A percentile compares a stretch with the other conserved stretches of the same genome.
Evolutionary conservation across 2,797 vertebrate species (phyloP).

Genomic region (Tokudaia tokunoshimensis): DNA sequence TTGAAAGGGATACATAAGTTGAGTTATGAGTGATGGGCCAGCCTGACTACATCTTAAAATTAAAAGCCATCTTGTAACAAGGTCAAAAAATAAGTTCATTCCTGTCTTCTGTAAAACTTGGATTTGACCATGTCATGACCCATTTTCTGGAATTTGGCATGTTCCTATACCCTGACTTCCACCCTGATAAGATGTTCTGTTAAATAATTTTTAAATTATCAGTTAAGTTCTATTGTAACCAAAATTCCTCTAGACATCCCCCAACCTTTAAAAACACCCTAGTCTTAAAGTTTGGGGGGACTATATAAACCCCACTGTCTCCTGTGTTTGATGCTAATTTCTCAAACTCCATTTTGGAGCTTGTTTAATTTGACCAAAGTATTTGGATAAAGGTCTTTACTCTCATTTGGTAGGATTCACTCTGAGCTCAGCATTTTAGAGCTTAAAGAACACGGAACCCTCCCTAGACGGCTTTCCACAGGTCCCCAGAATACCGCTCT

Average conservation of each 20-base stretch:
- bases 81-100: not conserved
- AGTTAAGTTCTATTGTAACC: not conserved
- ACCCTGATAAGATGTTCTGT: not conserved
- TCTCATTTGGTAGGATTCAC: not conserved
- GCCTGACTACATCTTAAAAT: not conserved
- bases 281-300: not conserved
- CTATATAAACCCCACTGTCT: not conserved
- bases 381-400: not conserved
- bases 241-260: not conserved
- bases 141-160: not conserved
- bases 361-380: not conserved
- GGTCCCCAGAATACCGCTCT: not conserved
- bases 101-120: not conserved
- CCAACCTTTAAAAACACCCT: not conserved
- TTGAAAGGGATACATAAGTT: not conserved
- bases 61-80: not conserved
- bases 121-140: not conserved
- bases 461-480: not conserved
- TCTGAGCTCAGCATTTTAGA: not conserved
- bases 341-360: not conserved
- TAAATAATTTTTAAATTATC: not conserved
- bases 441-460: not conserved
- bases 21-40: not conserved
- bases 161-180: not conserved
- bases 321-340: not conserved